Base-by-base conservation (phyloP, 2,888 invertebrate species). In the Xylocampa areola region DNA sequence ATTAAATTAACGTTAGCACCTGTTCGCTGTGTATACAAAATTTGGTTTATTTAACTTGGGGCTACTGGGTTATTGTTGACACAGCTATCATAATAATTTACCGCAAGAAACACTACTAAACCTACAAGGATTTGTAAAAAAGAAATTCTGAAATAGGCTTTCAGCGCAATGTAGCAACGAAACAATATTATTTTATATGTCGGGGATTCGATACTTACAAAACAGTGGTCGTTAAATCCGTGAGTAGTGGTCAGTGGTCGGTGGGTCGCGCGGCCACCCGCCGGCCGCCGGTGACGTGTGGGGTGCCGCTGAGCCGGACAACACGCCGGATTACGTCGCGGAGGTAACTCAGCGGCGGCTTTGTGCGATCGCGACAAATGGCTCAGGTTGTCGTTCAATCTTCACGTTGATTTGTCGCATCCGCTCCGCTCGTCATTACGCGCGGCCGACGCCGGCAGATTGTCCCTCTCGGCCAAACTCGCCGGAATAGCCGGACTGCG, bases 331-430 rank as follows among this genome's bases (percentile, higher is more conserved):
- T 67, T 50, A 60, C 23, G 16, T 11, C 13, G 23, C 13, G n/a
- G 30, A 39, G 33, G 48, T 44, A 19, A 11, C n/a, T 17, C 14
- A 16, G 25, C 32, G 11, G n/a, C 8, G 43, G 35, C 35, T 41
- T 60, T 36, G 19, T 32, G 40, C 25, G 27, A 25, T 33, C 27
- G 19, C 51, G 43, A 49, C 27, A 32, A 49, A 33, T 40, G 36
- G n/a, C 21, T 29, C 40, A 29, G 40, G 21, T 25, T 41, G 36
- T n/a, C 41, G 29, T 23, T 44, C 29, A 32, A 53, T 68, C 19
- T 52, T 43, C 23, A 21, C 25, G 17, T 52, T 36, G 35, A 48
- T 63, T 50, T 32, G 39, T 23, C 7, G 21, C 49, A 11, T 30
- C 19, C 17, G 54, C 23, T 25, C 23, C 32, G 13, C 19, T 23